Evolutionary conservation across 2,113 vertebrate genomes (phyloP), one percentile per base, ranked within the genome.

Genomic region (Gymnarchus niloticus): DNA sequence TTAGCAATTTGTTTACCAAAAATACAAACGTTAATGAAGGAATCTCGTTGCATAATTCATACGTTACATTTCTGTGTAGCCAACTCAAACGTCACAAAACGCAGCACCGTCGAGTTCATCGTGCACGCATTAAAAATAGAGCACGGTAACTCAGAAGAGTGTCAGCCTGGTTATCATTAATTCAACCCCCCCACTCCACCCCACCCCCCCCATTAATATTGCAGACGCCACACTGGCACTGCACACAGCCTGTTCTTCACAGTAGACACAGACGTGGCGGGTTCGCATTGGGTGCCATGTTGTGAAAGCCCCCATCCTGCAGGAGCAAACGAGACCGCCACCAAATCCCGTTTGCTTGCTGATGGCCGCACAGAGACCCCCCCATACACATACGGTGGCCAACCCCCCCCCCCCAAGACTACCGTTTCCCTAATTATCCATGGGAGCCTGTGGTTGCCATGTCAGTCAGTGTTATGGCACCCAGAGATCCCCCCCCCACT

Each of bases 391-490:
- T 46, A 17, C 28, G 93, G 92, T 93, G 94, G 95, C 94, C 93
- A 94, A 23, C n/a, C 10, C 95, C 94, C 94, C 94, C 94, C 94
- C 95, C 95, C 95, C 94, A 94, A 95, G 94, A 92, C 95, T 95
- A 95, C 95, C 95, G 94, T 96, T 93, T 95, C 94, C 95, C 95
- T 96, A 96, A 96, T 96, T 96, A 96, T 51, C 17, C 49, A 96
- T 98, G 97, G 94, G 95, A 95, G 95, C 95, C 95, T 95, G 96
- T 96, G 95, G 95, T 96, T 96, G 93, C 94, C 94, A 96, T 98
- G 97, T 98, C 97, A 98, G 97, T 97, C 97, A 96, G 95, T 97
- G 96, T 98, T 98, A 97, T 96, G 96, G 97, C 98, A 97, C 96
- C 98, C 97, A n/a, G 90, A 94, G 96, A 98, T 96, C 97, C 96